Percentiles rank a stretch among this genome's conserved stretches.
phyloP scores from a whole-genome alignment of 2,797 vertebrate genomes.

The Aphelocoma californica region DNA sequence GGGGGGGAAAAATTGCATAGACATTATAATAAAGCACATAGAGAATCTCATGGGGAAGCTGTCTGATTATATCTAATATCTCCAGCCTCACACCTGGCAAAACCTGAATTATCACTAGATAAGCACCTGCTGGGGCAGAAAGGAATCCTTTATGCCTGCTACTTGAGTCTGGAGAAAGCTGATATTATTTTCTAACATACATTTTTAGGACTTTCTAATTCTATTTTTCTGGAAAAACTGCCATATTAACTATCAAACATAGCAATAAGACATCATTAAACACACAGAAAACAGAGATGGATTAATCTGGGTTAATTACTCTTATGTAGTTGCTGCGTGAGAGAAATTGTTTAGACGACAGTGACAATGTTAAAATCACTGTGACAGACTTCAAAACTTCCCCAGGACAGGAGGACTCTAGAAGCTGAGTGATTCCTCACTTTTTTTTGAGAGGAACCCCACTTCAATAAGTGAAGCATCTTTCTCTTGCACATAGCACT shows the following conservation, averaged over 20 bases:
- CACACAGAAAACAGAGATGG: neutral
- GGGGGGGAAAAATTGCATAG: rapidly evolving
- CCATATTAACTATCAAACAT: neutral
- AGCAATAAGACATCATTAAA: neutral
- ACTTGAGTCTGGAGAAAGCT: neutral
- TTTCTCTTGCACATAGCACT: neutral
- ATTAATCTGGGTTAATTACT: neutral
- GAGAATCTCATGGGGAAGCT: neutral
- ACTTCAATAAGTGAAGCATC: neutral
- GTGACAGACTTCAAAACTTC: neutral
- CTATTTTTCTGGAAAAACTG: neutral
- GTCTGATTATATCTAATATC: neutral
- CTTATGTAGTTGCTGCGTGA: neutral
- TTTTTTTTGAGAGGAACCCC: rapidly evolving
- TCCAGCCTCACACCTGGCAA: neutral
- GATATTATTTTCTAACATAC: neutral
- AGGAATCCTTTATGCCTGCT: neutral
- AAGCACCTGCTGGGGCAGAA: neutral
- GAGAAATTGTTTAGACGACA: neutral
- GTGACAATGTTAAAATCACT: neutral
- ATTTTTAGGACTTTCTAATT: neutral
- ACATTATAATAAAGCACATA: neutral
- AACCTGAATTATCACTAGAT: neutral
- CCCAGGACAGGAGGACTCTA: neutral
- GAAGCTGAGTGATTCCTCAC: neutral